A percentile compares a stretch with the other conserved stretches of the same genome.
Evolutionary conservation across 1,140 invertebrate species (phyloP).

Genomic region (Amphibalanus amphitrite): DNA sequence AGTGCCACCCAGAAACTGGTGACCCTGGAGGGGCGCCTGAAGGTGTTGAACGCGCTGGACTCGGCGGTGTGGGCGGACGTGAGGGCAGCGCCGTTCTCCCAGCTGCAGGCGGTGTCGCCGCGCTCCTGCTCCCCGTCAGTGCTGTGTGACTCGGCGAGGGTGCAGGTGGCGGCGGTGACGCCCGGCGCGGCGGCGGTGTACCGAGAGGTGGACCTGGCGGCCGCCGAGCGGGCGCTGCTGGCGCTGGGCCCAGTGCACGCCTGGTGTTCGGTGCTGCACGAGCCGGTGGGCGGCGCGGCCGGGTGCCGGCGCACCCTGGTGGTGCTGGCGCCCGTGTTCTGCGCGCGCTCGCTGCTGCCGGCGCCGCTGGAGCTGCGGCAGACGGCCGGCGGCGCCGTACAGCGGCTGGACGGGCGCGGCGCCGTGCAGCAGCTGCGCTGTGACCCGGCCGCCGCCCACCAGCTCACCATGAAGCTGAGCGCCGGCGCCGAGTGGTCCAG

Average conservation of each 20-base stretch:
- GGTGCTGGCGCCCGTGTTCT: constrained; percentile 52
- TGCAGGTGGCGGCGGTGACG: neutral
- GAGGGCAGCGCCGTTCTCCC: constrained; percentile 13
- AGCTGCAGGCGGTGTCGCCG: constrained; percentile 36
- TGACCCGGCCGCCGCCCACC: neutral
- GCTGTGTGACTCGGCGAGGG: neutral
- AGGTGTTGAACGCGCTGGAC: neutral
- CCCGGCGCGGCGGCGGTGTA: neutral
- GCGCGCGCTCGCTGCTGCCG: constrained; percentile 52
- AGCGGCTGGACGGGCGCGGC: neutral
- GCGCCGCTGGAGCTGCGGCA: constrained; percentile 32
- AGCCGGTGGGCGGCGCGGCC: constrained; percentile 12
- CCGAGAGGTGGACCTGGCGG: neutral
- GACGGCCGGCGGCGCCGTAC: too few relatives aligned
- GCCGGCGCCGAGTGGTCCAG: neutral
- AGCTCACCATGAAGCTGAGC: neutral
- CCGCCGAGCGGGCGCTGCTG: neutral
- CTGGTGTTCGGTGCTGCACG: constrained; percentile 12
- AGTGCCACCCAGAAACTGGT: constrained; percentile 42
- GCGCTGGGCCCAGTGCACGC: neutral
- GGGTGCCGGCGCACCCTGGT: constrained; percentile 16
- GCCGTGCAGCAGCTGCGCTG: neutral
- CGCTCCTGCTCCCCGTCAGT: neutral
- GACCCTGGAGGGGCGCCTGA: constrained; percentile 17
- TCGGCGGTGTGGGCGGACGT: neutral